Evolutionary conservation across 2,888 invertebrate genomes (phyloP).

Genomic region (Lepidochitona cinerea): DNA sequence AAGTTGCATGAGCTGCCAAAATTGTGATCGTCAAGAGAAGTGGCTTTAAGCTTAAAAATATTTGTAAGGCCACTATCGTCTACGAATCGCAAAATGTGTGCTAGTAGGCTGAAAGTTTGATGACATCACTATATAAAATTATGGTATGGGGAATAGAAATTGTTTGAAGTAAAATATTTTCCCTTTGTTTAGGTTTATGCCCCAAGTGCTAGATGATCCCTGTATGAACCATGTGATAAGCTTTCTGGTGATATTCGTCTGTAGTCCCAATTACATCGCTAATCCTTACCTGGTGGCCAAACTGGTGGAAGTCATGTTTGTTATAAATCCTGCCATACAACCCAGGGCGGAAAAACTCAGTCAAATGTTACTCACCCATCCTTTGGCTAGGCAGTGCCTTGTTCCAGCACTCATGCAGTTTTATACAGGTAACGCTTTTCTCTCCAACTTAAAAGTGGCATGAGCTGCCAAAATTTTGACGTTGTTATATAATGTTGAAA

Average conservation of each 20-base stretch:
- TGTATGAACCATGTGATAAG: constrained; percentile 78
- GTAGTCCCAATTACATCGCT: constrained; percentile 90
- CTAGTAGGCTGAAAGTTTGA: too few relatives aligned
- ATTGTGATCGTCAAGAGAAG: too few relatives aligned
- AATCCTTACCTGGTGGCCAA: constrained; percentile 98
- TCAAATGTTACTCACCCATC: constrained; percentile 88
- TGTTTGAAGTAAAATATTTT: too few relatives aligned
- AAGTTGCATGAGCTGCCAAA: too few relatives aligned
- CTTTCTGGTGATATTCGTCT: constrained; percentile 90
- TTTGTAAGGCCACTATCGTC: too few relatives aligned
- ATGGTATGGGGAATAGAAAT: too few relatives aligned
- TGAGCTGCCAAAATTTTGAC: too few relatives aligned
- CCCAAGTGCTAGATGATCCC: constrained; percentile 51
- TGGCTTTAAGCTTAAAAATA: too few relatives aligned
- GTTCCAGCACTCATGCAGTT: constrained; percentile 97
- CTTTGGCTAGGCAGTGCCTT: constrained; percentile 84
- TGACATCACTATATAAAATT: too few relatives aligned
- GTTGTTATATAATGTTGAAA: too few relatives aligned
- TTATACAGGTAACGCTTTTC: constrained; percentile 83
- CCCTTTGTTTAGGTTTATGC: constrained; percentile 54
- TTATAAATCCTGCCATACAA: constrained; percentile 74
- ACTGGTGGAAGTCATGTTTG: constrained; percentile 86
- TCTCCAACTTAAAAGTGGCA: too few relatives aligned
- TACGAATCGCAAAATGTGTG: too few relatives aligned
- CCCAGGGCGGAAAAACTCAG: constrained; percentile 74